These are phyloP conservation scores for Pomatorhinus ruficollis DNA, from an alignment of 2,113 vertebrate genomes.

Conservation along the genomic window DNA sequence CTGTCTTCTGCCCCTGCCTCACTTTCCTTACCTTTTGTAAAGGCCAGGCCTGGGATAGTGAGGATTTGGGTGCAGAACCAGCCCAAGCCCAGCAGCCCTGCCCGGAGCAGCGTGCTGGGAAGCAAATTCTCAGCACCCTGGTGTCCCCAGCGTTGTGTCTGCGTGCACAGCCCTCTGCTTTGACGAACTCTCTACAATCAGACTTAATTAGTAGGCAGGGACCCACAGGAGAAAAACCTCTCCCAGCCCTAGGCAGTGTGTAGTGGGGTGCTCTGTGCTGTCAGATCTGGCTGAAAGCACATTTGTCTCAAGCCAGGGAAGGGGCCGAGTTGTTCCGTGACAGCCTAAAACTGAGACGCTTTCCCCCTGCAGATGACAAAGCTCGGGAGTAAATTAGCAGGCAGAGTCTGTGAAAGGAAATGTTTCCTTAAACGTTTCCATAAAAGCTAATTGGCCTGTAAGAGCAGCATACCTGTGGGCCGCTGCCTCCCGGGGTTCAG, in stretches of 20 bases:
- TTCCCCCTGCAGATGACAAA: not conserved
- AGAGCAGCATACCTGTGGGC: conserved; percentile 30
- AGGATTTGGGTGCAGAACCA: not conserved
- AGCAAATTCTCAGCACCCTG: accelerated
- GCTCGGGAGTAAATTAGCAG: conserved; percentile 42
- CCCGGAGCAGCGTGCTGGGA: not conserved
- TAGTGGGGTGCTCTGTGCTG: not conserved
- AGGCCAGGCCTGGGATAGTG: not conserved
- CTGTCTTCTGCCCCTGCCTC: not conserved
- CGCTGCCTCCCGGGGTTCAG: not conserved
- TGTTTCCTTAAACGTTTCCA: conserved; percentile 54
- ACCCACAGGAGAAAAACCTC: not conserved
- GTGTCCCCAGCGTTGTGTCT: accelerated
- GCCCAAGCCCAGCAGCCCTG: not conserved
- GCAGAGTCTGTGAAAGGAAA: conserved; percentile 51
- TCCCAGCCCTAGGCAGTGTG: not conserved
- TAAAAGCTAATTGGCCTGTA: conserved; percentile 58
- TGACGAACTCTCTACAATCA: not conserved
- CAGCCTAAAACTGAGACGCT: not conserved
- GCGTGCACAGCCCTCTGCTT: not conserved
- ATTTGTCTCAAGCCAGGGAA: not conserved
- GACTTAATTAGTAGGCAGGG: not conserved
- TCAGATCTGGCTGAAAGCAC: not conserved
- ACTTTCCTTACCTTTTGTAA: not conserved
- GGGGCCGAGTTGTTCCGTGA: not conserved